Conservation (phyloP, 2,113 vertebrate genomes). For the cattle (Bos taurus) region ARS-UCD2.0 NC_037328.1:142044001-142044500, state of each 20-base stretch:
- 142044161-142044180: neutral
- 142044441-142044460: neutral
- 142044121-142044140: neutral
- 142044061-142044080: neutral
- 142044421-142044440: neutral
- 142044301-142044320: neutral
- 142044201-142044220: neutral
- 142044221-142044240: neutral
- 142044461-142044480: neutral
- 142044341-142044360: neutral
- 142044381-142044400: neutral
- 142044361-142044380: fast-evolving
- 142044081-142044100: neutral
- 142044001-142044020: neutral
- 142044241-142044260: neutral
- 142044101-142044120: neutral
- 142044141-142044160: neutral
- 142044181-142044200: neutral
- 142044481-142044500: neutral
- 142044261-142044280: neutral
- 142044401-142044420: neutral
- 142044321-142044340: neutral
- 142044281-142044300: neutral
- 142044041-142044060: fast-evolving
- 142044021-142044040: neutral